These are phyloP conservation scores for Holothuria scabra DNA, from an alignment of 53 echinoderm and acorn worm species.

Conservation along the genomic window DNA sequence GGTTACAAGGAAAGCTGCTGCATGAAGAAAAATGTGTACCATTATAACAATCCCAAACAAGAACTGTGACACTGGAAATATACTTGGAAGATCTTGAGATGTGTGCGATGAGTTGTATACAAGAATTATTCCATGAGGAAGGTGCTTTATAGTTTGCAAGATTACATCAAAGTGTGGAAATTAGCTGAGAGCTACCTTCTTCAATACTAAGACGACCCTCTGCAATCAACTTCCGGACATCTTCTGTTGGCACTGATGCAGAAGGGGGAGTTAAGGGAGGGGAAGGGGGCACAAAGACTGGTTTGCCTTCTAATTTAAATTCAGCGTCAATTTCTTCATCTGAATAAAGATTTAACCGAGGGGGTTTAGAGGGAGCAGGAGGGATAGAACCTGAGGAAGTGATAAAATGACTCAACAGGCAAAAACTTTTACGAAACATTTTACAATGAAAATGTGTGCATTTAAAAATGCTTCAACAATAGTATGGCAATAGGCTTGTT, in stretches of 20 bases:
- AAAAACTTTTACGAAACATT: too few relatives aligned
- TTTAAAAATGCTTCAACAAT: too few relatives aligned
- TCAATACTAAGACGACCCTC: slow-evolving; percentile 63
- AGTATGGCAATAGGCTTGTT: too few relatives aligned
- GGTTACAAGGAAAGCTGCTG: too few relatives aligned
- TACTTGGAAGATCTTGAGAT: too few relatives aligned
- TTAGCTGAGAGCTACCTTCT: slow-evolving; percentile 36
- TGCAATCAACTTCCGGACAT: slow-evolving; percentile 70
- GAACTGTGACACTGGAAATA: too few relatives aligned
- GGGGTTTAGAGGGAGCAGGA: slow-evolving; percentile 44
- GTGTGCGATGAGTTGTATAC: too few relatives aligned
- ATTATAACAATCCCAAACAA: too few relatives aligned
- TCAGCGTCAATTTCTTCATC: slow-evolving; percentile 5
- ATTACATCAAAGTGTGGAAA: neutral
- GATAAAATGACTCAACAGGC: neutral
- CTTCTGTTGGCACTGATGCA: slow-evolving; percentile 66
- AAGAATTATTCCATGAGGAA: too few relatives aligned
- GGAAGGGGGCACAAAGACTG: slow-evolving; percentile 82
- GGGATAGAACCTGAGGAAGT: neutral
- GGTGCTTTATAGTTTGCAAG: too few relatives aligned
- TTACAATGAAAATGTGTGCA: too few relatives aligned
- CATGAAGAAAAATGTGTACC: too few relatives aligned
- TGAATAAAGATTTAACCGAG: slow-evolving; percentile 29
- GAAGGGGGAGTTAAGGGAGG: slow-evolving; percentile 89
- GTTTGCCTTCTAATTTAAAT: slow-evolving; percentile 27